Evolutionary conservation across 1,140 invertebrate species (phyloP), one percentile per base, ranked within the genome.

Genomic region (Diabrotica undecimpunctata): DNA sequence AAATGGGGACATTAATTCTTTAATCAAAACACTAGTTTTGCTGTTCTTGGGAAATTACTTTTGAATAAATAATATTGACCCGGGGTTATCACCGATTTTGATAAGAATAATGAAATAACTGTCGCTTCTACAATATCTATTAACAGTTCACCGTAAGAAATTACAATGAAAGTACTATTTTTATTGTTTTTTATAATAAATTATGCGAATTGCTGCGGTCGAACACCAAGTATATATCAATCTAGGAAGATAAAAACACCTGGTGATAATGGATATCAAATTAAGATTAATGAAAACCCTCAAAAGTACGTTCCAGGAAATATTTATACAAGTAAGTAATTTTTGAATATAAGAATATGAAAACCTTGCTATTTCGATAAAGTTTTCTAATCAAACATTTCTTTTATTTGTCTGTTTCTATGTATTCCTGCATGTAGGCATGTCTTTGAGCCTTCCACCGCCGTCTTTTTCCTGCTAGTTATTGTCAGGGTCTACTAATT

Each of bases 211-310:
- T 64, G 52, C 0, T 72, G 68, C 78, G 78, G 5, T 58, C 73
- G 62, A 61, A 73, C 58, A 69, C 76, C 72, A 3, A 77, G 73
- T 52, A 65, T 71, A 25, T 75, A 75, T 57, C 78, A 78, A 7
- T 77, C 76, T 1, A 73, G 77, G 59, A 69, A 65, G 35, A 71
- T 61, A n/a, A 84, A 84, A 78, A 74, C 77, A 3, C 81, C 84
- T n/a, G 92, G 91, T 13, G 92, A 94, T 79, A 91, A 91, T 80
- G 90, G 89, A 72, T 94, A 90, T 79, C 84, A 84, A 72, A 87
- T 94, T 72, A 82, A 87, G 71, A 82, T 93, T 65, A 89, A 87
- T 71, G 92, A 90, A 64, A 85, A 90, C 71, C 83, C 87, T 13
- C 85, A 89, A 72, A 87, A 89, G 75, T 94, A 93, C 77, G 84